phyloP scores from a whole-genome alignment of 2,888 invertebrate species.

The Tachina fera region DNA sequence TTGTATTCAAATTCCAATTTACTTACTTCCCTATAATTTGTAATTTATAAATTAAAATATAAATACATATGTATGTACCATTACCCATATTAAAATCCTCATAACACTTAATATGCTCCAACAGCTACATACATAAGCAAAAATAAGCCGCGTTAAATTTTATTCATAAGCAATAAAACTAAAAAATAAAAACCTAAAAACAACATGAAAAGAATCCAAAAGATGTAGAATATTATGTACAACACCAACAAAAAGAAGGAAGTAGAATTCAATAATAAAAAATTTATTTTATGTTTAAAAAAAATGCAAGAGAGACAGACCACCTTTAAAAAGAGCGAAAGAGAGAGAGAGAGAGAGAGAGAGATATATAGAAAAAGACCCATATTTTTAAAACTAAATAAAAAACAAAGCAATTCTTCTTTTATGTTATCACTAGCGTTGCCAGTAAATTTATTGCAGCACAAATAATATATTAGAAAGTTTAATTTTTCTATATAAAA shows the following conservation, averaged over 20 bases:
- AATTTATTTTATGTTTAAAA: background rate
- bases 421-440: background rate
- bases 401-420: background rate
- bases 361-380: constrained; percentile 17
- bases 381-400: background rate
- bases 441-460: too few relatives aligned
- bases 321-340: too few relatives aligned
- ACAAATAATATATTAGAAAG: too few relatives aligned
- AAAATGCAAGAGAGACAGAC: background rate
- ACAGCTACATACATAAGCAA: background rate
- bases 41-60: background rate
- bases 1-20: background rate
- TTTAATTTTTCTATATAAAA: too few relatives aligned
- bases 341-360: background rate
- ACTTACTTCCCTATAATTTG: constrained; percentile 42
- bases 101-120: background rate
- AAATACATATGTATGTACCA: background rate
- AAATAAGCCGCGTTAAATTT: constrained; percentile 38
- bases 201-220: background rate
- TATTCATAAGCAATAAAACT: background rate
- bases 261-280: constrained; percentile 51
- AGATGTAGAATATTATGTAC: constrained; percentile 18
- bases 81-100: background rate
- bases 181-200: constrained; percentile 8
- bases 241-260: constrained; percentile 49